Base-by-base conservation (phyloP, 2,888 invertebrate genomes). In the Nasonia oneida region DNA sequence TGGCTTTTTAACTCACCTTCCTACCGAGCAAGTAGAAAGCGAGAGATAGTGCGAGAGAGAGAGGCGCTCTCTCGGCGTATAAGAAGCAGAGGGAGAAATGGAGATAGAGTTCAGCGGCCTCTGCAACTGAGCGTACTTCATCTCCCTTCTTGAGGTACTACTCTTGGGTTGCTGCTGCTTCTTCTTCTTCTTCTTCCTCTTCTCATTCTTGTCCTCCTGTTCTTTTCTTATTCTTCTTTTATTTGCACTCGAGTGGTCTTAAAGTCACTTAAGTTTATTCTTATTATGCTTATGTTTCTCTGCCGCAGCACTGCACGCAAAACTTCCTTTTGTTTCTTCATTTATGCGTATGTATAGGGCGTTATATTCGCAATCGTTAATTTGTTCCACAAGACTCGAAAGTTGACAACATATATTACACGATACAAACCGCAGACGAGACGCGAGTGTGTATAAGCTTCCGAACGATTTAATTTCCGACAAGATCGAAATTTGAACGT, bases 71-170 rank as follows among this genome's bases (percentile, higher is more conserved):
- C 37, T 37, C 4, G 37, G 37, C 4, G 64, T 33, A 42, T 37
- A 33, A 77, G 61, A 37, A 29, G 39, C 10, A 74, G 57, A 81
- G 74, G 47, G 39, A n/a, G n/a, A 33, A 47, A 73, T 53, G 53
- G 29, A 73, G 73, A 53, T 8, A 47, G 85, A 79, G 85, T 82
- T 82, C 82, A 83, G 75, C 82, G 81, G 83, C 77, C 83, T 83
- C 53, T 67, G 79, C 53, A 39, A 42, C 50, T 50, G 70, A 78
- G 82, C 83, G 70, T 64, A 83, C 83, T 87, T 83, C 87, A 80
- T 76, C 82, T 83, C 76, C 23, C 76, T 80, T 50, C 71, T 79
- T 77, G 70, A 57, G 75, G 67, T 50, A 70, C 74, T 73, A 50
- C 85, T 73, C 67, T n/a, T 29, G 74, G 67, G 37, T 37, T 64